Conservation (phyloP, 2,797 vertebrate species). For the Squalus acanthias region DNA sequence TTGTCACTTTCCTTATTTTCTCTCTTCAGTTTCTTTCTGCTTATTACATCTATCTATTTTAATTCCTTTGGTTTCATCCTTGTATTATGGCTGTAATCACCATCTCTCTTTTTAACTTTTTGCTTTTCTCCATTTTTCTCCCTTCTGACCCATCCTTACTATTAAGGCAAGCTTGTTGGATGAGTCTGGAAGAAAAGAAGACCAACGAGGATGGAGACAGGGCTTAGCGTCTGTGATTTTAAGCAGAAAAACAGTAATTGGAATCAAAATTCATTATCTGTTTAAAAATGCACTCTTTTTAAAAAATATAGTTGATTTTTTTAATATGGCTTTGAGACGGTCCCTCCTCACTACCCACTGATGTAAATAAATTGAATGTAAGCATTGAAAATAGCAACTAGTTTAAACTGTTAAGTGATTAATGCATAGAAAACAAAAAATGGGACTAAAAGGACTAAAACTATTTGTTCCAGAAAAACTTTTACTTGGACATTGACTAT, state of each 20-base stretch:
- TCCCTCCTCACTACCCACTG: neutral
- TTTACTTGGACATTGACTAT: neutral
- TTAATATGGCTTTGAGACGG: neutral
- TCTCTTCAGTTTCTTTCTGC: neutral
- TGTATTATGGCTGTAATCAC: neutral
- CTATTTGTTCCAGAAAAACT: neutral
- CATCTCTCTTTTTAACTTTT: neutral
- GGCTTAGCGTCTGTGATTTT: neutral
- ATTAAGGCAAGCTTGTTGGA: constrained; percentile 15
- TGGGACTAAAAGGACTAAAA: neutral
- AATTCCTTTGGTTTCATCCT: neutral
- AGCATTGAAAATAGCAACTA: neutral
- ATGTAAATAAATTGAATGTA: neutral
- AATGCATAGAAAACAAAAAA: neutral
- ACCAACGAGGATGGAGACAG: neutral
- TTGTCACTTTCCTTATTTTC: neutral
- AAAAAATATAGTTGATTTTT: neutral
- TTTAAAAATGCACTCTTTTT: constrained; percentile 7
- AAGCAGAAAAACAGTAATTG: constrained; percentile 7
- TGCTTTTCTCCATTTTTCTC: neutral
- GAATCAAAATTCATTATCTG: neutral
- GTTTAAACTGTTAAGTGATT: neutral
- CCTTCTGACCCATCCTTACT: neutral
- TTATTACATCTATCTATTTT: neutral
- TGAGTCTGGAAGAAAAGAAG: neutral